A percentile compares a stretch with the other conserved stretches of the same genome.
Evolutionary conservation across 2,888 invertebrate genomes (phyloP).

Genomic region (Melanostoma scalare): DNA sequence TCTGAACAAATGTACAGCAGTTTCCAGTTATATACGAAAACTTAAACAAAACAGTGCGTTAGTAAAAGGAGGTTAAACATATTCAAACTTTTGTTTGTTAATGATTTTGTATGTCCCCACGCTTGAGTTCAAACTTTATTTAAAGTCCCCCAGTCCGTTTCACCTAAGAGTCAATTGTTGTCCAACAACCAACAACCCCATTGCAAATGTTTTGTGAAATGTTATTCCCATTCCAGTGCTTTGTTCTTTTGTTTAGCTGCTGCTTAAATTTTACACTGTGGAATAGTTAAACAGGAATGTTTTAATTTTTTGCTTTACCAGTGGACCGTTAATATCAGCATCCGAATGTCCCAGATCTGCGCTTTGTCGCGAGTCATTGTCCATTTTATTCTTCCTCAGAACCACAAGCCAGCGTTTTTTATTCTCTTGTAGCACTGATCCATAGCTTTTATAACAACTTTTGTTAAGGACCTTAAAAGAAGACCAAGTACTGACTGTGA

Average conservation of each 20-base stretch:
- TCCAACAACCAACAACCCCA: neutral
- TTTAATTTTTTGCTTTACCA: slow-evolving; percentile 63
- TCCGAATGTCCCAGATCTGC: slow-evolving; percentile 70
- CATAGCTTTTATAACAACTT: slow-evolving; percentile 13
- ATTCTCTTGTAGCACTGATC: slow-evolving; percentile 20
- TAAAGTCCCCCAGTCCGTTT: too few species aligned
- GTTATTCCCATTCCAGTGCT: slow-evolving; percentile 31
- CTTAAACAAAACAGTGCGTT: too few species aligned
- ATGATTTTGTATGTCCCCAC: too few species aligned
- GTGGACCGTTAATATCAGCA: slow-evolving; percentile 70
- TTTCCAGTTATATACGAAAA: too few species aligned
- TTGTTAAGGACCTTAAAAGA: slow-evolving; percentile 26
- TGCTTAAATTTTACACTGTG: slow-evolving; percentile 24
- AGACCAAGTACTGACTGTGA: neutral
- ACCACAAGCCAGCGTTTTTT: slow-evolving; percentile 31
- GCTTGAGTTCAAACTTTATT: too few species aligned
- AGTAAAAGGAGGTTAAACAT: too few species aligned
- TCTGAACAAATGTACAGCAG: too few species aligned
- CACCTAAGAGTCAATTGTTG: neutral
- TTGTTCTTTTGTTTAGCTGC: slow-evolving; percentile 17
- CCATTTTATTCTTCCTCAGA: slow-evolving; percentile 43
- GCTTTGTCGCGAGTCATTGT: slow-evolving; percentile 67
- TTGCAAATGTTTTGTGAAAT: slow-evolving; percentile 27
- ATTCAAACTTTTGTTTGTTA: too few species aligned
- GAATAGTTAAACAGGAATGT: neutral